phyloP scores from a whole-genome alignment of 2,113 vertebrate species.

The Sarotherodon lohbergeri region DNA sequence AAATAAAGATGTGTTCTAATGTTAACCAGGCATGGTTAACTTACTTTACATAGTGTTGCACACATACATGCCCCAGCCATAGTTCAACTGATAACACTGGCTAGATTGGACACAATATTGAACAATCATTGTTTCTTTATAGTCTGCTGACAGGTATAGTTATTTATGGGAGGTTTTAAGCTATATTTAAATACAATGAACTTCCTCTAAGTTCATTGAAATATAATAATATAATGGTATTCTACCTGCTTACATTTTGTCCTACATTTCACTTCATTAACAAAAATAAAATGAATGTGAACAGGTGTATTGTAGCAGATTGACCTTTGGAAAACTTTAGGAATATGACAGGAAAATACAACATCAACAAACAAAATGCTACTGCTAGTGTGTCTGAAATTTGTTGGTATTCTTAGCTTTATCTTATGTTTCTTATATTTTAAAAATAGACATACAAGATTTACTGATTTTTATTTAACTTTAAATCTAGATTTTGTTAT shows the following conservation, averaged over 20 bases:
- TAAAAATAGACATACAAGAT: not conserved
- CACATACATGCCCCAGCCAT: not conserved
- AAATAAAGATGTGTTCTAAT: not conserved
- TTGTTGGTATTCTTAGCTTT: not conserved
- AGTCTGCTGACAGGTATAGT: not conserved
- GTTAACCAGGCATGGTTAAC: not conserved
- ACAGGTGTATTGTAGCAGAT: not conserved
- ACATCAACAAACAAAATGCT: not conserved
- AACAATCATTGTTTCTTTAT: not conserved
- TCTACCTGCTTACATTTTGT: not conserved
- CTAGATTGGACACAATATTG: not conserved
- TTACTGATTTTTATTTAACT: not conserved
- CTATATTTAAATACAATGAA: not conserved
- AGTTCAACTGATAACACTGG: not conserved
- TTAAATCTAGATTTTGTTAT: not conserved
- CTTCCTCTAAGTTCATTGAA: not conserved
- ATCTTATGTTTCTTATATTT: not conserved
- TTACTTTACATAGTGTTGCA: rapidly evolving
- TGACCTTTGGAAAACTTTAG: not conserved
- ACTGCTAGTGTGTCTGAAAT: not conserved
- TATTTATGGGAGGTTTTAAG: rapidly evolving
- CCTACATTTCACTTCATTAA: not conserved
- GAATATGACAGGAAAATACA: not conserved
- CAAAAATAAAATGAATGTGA: not conserved
- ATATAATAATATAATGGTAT: not conserved